Evolutionary conservation across 2,797 vertebrate species (phyloP).

Genomic region (Bradypus variegatus): DNA sequence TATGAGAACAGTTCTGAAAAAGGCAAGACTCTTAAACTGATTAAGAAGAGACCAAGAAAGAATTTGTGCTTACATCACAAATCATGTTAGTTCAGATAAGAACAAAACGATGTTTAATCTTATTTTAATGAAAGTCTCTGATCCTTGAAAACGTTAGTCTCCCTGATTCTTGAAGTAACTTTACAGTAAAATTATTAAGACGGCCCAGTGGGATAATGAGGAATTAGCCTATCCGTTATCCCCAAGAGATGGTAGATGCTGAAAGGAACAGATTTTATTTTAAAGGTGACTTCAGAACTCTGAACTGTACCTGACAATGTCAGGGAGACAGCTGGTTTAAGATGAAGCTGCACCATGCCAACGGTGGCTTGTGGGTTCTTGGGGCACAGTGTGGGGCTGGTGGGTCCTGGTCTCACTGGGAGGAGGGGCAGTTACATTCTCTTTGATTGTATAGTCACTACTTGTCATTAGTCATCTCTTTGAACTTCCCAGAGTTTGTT

Average conservation of each 20-base stretch:
- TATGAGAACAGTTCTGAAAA: neutral
- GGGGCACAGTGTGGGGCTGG: rapidly evolving
- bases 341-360: rapidly evolving
- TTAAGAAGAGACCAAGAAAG: neutral
- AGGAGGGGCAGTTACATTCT: too few species aligned
- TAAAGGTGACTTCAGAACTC: neutral
- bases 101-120: neutral
- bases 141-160: neutral
- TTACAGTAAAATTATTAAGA: neutral
- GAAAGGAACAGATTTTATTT: neutral
- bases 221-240: neutral
- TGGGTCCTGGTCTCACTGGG: rapidly evolving
- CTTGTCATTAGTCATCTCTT: too few species aligned
- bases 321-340: rapidly evolving
- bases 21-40: neutral
- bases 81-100: neutral
- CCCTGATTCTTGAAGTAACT: neutral
- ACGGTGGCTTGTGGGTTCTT: neutral
- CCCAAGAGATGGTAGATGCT: neutral
- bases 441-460: too few species aligned
- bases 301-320: neutral
- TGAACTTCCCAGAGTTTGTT: neutral
- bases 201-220: neutral
- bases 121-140: neutral
- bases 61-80: neutral